phyloP scores from a whole-genome alignment of 2,113 vertebrate genomes.

The Gopherus flavomarginatus region DNA sequence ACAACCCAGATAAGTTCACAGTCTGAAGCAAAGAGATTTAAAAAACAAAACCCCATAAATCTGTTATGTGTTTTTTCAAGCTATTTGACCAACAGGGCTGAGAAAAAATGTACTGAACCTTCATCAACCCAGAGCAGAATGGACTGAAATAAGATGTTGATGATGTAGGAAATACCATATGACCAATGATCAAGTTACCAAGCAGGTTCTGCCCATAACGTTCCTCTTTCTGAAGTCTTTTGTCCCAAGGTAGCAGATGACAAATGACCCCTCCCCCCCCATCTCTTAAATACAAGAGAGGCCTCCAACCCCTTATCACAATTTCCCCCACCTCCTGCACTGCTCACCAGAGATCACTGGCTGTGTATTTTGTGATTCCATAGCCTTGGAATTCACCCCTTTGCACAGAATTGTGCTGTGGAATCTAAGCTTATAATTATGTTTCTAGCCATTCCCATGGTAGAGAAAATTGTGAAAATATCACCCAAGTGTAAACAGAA shows the following conservation, averaged over 20 bases:
- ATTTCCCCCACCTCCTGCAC: not conserved
- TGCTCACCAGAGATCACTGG: not conserved
- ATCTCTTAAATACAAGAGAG: fast-evolving
- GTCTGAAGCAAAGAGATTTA: not conserved
- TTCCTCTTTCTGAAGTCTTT: not conserved
- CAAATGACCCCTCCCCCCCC: fast-evolving
- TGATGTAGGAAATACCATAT: not conserved
- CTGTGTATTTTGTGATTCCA: not conserved
- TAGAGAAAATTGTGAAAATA: not conserved
- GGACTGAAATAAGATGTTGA: not conserved
- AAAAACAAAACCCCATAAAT: not conserved
- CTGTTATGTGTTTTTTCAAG: not conserved
- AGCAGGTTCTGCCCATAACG: not conserved
- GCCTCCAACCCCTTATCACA: not conserved
- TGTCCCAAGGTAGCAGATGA: not conserved
- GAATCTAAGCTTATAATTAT: not conserved
- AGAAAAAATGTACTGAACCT: not conserved
- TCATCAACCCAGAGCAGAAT: not conserved
- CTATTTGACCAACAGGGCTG: not conserved
- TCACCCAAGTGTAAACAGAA: not conserved
- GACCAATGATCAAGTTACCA: not conserved
- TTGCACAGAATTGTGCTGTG: not conserved
- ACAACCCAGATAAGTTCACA: not conserved
- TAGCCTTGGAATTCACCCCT: not conserved
- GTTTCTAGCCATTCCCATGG: not conserved